Base-by-base conservation (phyloP, 2,797 vertebrate species). In the Spheniscus humboldti region DNA sequence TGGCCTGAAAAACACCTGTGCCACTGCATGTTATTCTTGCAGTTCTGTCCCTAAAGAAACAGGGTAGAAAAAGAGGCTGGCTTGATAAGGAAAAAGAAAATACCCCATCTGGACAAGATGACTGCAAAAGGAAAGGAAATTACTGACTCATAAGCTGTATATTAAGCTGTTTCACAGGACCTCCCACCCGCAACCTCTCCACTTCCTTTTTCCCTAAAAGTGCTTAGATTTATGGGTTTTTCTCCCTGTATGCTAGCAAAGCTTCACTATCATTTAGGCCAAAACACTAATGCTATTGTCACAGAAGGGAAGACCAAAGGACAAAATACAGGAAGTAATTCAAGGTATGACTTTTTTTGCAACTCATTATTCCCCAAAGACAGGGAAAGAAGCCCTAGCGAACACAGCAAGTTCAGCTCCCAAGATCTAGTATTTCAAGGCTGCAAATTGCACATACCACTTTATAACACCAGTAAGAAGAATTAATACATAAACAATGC, bases 51-150 rank as follows among this genome's bases (percentile, higher is more conserved):
- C 59, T 69, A 14, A 37, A 67, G 30, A 67, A 85, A 55, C 1
- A 27, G 33, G 10, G 81, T 5, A 63, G 43, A 39, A 56, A 69
- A 62, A 86, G n/a, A 79, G 47, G 6, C n/a, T 78, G 75, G 8
- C 48, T 64, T 81, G 64, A 39, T 37, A 86, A 78, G 30, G 41
- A 28, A 69, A 86, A 93, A 84, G 18, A 90, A 86, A 81, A 90
- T 14, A 63, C 3, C 24, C 47, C 64, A 90, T 76, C 56, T 88
- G 72, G 68, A 80, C 33, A 81, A 73, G 55, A 83, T 37, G 47
- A 72, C 43, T 90, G 52, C n/a, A 88, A 69, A 90, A 88, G 53
- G 53, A 94, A 91, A 85, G 73, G 47, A 91, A 93, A 93, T 75
- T 50, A 90, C 80, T 92, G 68, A 95, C 66, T 93, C 83, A 66